phyloP scores from a whole-genome alignment of 1,140 invertebrate genomes.

The Drosophila rufa region DNA sequence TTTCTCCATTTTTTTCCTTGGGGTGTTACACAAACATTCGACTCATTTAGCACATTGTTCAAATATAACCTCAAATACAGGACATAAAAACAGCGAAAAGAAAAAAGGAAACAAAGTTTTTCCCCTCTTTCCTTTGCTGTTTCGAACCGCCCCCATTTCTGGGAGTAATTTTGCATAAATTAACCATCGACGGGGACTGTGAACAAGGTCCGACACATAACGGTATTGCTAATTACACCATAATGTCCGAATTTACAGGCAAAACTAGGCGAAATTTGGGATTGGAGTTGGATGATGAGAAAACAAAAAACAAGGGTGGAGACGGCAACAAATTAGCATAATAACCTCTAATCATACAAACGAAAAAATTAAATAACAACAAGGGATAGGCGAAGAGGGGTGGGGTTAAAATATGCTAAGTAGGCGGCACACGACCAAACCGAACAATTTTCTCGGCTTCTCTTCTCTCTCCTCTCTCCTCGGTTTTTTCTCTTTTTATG shows the following conservation, averaged over 20 bases:
- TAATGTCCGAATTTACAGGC: constrained; percentile 66
- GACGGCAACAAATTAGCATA: constrained; percentile 67
- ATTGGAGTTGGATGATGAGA: constrained; percentile 1
- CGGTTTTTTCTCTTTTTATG: constrained; percentile 8
- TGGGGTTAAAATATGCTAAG: constrained; percentile 55
- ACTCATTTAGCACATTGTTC: constrained; percentile 79
- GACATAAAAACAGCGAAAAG: constrained; percentile 10
- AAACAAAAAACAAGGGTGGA: constrained; percentile 12
- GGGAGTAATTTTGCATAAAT: constrained; percentile 69
- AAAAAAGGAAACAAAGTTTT: constrained; percentile 24
- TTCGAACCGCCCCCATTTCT: background rate
- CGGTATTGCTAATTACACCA: constrained; percentile 77
- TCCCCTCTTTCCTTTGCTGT: background rate
- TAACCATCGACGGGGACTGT: constrained; percentile 56
- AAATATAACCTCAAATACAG: constrained; percentile 59
- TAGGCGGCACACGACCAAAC: constrained; percentile 53
- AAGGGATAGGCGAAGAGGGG: constrained; percentile 20
- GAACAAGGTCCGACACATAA: constrained; percentile 58
- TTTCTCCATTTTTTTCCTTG: constrained; percentile 1
- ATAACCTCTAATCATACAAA: constrained; percentile 81
- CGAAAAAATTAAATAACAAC: constrained; percentile 80
- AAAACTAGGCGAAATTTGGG: constrained; percentile 28
- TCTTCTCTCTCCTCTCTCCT: background rate
- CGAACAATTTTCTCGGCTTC: constrained; percentile 32
- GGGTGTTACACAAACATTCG: constrained; percentile 52